These are phyloP conservation scores for Sardinella longiceps DNA, from an alignment of 2,797 vertebrate genomes.

Conservation along the genomic window DNA sequence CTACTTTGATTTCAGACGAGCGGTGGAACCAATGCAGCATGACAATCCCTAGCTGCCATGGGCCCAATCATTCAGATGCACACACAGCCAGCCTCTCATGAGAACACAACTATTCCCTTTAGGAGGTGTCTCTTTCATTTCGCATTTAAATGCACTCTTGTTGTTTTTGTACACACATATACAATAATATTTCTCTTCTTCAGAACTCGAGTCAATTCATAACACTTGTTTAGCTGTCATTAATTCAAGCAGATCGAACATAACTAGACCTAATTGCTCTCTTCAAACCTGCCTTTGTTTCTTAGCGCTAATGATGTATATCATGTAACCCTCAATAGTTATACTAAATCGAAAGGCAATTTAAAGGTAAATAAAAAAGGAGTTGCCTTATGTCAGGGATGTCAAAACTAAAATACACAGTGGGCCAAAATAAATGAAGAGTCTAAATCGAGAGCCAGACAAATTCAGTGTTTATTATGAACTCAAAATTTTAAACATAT, in stretches of 20 bases:
- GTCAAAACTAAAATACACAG: too few relatives aligned
- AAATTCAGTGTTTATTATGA: too few relatives aligned
- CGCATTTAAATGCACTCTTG: neutral
- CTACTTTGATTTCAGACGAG: neutral
- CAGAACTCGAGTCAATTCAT: neutral
- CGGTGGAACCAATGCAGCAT: neutral
- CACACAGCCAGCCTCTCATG: neutral
- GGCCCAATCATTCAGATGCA: neutral
- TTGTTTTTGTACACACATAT: neutral
- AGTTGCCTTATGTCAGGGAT: too few relatives aligned
- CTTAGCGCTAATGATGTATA: neutral
- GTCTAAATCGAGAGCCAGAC: too few relatives aligned
- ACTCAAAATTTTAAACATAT: too few relatives aligned
- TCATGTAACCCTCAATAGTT: neutral
- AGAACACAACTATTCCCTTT: neutral
- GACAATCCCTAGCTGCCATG: constrained; percentile 4
- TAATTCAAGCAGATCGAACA: neutral
- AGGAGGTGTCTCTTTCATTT: neutral
- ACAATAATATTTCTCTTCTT: neutral
- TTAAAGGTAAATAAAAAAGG: too few relatives aligned
- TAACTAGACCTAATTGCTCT: neutral
- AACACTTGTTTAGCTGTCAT: neutral
- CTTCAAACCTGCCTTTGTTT: neutral
- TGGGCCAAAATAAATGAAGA: too few relatives aligned
- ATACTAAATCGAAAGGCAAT: neutral